These are phyloP conservation scores for Clinocottus analis DNA, from an alignment of 2,113 vertebrate species.

Conservation along the genomic window DNA sequence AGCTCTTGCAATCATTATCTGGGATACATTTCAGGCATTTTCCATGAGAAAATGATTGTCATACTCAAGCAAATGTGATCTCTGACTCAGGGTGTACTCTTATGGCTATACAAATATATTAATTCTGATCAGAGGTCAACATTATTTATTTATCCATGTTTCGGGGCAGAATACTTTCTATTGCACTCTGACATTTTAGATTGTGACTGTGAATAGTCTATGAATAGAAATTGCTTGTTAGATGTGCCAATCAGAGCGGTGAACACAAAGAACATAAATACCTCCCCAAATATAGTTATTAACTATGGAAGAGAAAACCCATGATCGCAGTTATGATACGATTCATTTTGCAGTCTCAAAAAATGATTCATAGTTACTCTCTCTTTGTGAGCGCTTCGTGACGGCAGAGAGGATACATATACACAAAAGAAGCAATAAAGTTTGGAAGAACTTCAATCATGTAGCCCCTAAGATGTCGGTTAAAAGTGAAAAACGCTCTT, in stretches of 20 bases:
- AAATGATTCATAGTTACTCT: not conserved
- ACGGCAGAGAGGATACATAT: not conserved
- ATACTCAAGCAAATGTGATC: not conserved
- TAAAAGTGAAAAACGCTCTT: not conserved
- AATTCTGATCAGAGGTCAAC: not conserved
- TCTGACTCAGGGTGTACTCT: not conserved
- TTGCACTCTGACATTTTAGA: not conserved
- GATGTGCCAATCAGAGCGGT: not conserved
- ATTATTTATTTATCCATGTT: constrained; percentile 2
- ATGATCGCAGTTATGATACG: not conserved
- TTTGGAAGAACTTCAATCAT: not conserved
- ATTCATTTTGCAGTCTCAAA: not conserved
- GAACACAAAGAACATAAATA: not conserved
- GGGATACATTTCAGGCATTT: not conserved
- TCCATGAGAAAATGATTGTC: constrained; percentile 5
- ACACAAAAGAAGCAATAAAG: not conserved
- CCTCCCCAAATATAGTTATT: not conserved
- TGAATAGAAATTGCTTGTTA: not conserved
- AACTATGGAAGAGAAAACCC: not conserved
- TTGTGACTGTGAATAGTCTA: constrained; percentile 7
- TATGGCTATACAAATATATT: not conserved
- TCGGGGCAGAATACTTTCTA: not conserved
- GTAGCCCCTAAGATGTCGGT: not conserved
- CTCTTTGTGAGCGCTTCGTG: not conserved
- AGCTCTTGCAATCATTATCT: not conserved